Conservation (phyloP, 2,888 invertebrate species). For the Bimastos eiseni region DNA sequence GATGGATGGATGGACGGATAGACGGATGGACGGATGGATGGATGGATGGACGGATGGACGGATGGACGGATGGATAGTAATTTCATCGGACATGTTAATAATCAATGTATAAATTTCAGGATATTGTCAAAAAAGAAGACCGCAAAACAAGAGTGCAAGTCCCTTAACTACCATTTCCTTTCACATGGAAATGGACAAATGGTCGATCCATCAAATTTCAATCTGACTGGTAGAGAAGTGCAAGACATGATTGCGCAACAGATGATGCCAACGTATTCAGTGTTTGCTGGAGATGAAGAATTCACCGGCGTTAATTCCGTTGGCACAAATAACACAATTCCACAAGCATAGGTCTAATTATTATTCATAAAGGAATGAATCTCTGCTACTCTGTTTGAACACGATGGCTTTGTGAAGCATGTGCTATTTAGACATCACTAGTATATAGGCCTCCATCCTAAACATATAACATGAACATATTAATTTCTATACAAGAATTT, state of each 20-base stretch:
- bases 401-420: neutral
- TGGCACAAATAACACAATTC: neutral
- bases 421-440: no score
- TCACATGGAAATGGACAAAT: neutral
- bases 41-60: no score
- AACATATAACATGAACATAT: no score
- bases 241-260: neutral
- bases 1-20: no score
- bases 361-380: neutral
- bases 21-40: no score
- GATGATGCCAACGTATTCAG: neutral
- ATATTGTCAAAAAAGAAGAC: neutral
- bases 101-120: neutral
- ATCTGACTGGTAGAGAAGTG: neutral
- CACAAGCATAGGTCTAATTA: neutral
- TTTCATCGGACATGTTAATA: neutral
- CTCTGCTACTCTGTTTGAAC: neutral
- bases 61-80: no score
- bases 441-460: no score
- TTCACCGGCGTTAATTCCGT: neutral
- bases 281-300: neutral
- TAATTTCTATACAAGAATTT: no score
- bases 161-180: neutral
- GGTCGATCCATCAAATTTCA: neutral
- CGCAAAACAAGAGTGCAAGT: neutral